phyloP scores from a whole-genome alignment of 2,797 vertebrate species.

The Manis crassicaudata region DNA sequence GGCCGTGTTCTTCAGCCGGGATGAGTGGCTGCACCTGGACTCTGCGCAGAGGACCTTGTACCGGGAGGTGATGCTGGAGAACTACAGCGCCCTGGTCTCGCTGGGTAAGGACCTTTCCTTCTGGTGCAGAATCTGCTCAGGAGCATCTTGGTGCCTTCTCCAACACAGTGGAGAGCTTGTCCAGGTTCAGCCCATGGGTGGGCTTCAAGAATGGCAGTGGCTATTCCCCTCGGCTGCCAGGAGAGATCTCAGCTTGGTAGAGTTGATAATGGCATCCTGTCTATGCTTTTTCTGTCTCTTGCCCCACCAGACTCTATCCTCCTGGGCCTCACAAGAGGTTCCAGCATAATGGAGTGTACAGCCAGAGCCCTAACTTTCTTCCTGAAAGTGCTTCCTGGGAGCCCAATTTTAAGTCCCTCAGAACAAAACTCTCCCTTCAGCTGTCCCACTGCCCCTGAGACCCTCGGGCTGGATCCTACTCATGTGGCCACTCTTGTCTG shows the following conservation, averaged over 20 bases:
- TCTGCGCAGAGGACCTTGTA: conserved; percentile 80
- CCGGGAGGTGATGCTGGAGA: conserved; percentile 85
- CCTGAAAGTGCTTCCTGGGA: background rate
- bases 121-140: background rate
- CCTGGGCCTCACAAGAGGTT: background rate
- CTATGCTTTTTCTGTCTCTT: background rate
- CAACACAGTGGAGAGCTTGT: background rate
- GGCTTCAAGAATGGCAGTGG: background rate
- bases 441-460: background rate
- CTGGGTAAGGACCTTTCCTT: conserved; percentile 76
- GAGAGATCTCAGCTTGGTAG: background rate
- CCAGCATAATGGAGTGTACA: background rate
- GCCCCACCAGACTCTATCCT: background rate
- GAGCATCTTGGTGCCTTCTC: background rate
- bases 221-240: fast-evolving
- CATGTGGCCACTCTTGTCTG: background rate
- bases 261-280: background rate
- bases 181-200: background rate
- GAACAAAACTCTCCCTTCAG: background rate
- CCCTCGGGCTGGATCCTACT: background rate
- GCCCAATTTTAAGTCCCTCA: background rate
- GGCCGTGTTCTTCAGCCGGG: conserved; percentile 71
- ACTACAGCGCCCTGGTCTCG: conserved; percentile 80
- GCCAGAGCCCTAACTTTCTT: background rate
- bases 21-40: conserved; percentile 78